These are phyloP conservation scores for Xyrauchen texanus DNA, from an alignment of 2,113 vertebrate genomes.

Conservation along the genomic window DNA sequence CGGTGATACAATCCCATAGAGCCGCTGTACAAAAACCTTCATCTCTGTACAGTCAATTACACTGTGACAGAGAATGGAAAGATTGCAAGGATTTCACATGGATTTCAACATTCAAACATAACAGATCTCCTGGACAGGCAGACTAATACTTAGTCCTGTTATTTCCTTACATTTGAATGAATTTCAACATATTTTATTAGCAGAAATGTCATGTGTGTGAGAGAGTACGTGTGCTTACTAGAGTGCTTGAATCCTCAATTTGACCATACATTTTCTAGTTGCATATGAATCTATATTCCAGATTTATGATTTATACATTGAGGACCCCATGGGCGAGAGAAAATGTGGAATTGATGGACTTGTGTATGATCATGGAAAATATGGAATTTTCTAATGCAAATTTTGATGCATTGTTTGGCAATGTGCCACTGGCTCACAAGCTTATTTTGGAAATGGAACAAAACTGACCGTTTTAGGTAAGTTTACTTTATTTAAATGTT, in stretches of 20 bases:
- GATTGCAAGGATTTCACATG: background rate
- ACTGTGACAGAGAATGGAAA: background rate
- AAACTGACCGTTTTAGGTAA: conserved; percentile 63
- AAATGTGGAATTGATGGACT: background rate
- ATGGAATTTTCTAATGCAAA: conserved; percentile 29
- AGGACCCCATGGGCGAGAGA: background rate
- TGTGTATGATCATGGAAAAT: background rate
- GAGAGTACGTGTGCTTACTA: too few species aligned
- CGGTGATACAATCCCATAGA: conserved; percentile 80
- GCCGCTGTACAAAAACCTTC: conserved; percentile 89
- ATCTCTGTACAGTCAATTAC: conserved; percentile 33
- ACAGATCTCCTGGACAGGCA: background rate
- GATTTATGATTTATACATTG: background rate
- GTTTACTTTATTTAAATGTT: conserved; percentile 17
- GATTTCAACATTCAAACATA: background rate
- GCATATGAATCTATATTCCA: background rate
- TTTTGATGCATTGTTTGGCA: conserved; percentile 56
- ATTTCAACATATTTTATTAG: background rate
- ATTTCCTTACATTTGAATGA: background rate
- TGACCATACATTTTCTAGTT: background rate
- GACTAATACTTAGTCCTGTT: background rate
- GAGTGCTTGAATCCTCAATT: background rate
- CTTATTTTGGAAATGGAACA: conserved; percentile 57
- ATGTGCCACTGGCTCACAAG: conserved; percentile 65
- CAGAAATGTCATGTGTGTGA: background rate